Conservation (phyloP, 2,888 invertebrate genomes). For the Aradus depressus region DNA sequence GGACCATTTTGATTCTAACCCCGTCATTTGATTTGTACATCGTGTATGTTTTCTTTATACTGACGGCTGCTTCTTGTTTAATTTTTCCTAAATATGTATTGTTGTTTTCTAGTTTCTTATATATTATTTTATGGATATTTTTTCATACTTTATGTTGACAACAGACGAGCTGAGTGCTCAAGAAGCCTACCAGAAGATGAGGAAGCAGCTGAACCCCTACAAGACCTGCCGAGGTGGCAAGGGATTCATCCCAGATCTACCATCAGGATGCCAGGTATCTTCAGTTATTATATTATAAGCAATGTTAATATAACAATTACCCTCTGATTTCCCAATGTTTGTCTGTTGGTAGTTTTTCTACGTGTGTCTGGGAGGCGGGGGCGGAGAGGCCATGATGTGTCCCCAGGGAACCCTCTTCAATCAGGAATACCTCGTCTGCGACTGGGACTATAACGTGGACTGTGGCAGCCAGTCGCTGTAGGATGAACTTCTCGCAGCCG, state of each 20-base stretch:
- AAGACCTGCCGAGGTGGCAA: conserved; percentile 28
- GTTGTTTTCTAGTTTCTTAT: too few species aligned
- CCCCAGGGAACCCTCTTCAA: conserved; percentile 37
- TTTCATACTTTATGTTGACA: too few species aligned
- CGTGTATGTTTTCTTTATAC: too few species aligned
- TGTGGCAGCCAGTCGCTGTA: conserved; percentile 31
- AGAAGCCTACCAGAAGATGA: background rate
- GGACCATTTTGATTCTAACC: too few species aligned
- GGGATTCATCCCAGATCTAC: conserved; percentile 34
- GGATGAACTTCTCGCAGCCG: too few species aligned
- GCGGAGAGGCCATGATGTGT: conserved; percentile 36
- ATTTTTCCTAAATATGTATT: too few species aligned
- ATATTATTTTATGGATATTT: too few species aligned
- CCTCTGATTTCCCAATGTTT: background rate
- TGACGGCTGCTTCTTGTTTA: too few species aligned
- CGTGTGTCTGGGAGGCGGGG: conserved; percentile 35
- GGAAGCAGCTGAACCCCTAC: conserved; percentile 1
- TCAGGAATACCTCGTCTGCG: conserved; percentile 35
- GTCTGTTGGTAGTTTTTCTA: conserved; percentile 34
- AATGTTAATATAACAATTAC: background rate
- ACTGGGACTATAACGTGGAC: conserved; percentile 37
- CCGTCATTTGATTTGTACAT: too few species aligned
- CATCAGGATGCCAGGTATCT: conserved; percentile 35
- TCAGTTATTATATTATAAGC: conserved; percentile 2
- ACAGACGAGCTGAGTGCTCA: background rate